These are phyloP conservation scores for Heliocidaris erythrogramma DNA, from an alignment of 35 echinoderm and acorn worm species.

Conservation along the genomic window DNA sequence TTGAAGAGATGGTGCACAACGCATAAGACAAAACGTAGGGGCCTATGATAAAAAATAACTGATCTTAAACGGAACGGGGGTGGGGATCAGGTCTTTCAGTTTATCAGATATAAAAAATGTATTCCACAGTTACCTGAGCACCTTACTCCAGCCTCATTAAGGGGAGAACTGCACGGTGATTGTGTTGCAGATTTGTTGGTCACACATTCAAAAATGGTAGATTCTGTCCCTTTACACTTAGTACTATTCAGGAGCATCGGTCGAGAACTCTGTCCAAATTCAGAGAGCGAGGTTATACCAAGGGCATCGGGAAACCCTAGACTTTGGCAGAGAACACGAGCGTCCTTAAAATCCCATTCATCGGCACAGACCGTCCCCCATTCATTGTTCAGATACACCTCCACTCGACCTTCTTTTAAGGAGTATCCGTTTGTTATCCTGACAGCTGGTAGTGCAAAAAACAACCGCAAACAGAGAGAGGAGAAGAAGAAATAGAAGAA, in stretches of 20 bases:
- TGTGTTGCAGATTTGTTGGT: not conserved
- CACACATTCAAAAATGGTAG: not conserved
- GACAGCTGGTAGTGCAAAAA: too few relatives aligned
- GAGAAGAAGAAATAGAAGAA: too few relatives aligned
- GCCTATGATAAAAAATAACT: too few relatives aligned
- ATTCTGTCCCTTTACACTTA: not conserved
- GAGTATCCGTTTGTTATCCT: too few relatives aligned
- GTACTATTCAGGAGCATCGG: not conserved
- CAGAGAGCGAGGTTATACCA: not conserved
- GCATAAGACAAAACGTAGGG: too few relatives aligned
- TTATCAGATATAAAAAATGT: too few relatives aligned
- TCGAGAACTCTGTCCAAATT: not conserved
- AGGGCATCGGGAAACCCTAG: not conserved
- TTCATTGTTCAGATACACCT: not conserved
- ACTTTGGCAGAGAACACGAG: not conserved
- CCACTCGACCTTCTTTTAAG: not conserved
- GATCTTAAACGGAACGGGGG: too few relatives aligned
- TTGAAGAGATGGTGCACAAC: too few relatives aligned
- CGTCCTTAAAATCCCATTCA: not conserved
- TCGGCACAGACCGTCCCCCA: constrained; percentile 9
- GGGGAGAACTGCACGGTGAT: not conserved
- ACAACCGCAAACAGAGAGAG: too few relatives aligned
- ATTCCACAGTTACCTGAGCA: not conserved
- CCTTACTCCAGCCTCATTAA: not conserved
- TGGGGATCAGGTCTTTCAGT: too few relatives aligned